Percentiles rank a stretch among this genome's conserved stretches.
Evolutionary conservation across 2,888 invertebrate genomes (phyloP).

Genomic region (Ophion ellenae): DNA sequence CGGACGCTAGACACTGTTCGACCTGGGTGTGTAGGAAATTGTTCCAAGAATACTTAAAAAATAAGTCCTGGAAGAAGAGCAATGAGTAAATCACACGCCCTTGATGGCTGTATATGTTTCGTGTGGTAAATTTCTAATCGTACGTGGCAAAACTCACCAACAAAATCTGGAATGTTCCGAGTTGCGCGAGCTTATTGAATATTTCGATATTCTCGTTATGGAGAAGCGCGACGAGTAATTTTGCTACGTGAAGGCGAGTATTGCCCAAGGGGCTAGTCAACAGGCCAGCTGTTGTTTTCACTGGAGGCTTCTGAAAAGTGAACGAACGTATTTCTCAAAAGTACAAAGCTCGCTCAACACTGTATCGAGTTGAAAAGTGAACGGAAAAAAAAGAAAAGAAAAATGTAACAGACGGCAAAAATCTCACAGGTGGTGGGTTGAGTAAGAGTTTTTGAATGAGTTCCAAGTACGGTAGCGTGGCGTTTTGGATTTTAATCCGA

Average conservation of each 20-base stretch:
- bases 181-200: slow-evolving; percentile 87
- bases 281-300: slow-evolving; percentile 89
- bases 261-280: slow-evolving; percentile 91
- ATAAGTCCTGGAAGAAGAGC: slow-evolving; percentile 89
- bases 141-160: slow-evolving; percentile 83
- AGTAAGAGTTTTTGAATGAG: slow-evolving; percentile 89
- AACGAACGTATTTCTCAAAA: slow-evolving; percentile 14
- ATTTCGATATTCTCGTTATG: slow-evolving; percentile 90
- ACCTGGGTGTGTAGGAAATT: slow-evolving; percentile 98
- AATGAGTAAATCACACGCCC: neutral
- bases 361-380: neutral
- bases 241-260: slow-evolving; percentile 91
- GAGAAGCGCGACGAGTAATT: slow-evolving; percentile 91
- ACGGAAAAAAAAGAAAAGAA: neutral
- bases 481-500: slow-evolving; percentile 87
- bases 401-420: slow-evolving; percentile 22
- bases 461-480: slow-evolving; percentile 88
- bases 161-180: slow-evolving; percentile 86
- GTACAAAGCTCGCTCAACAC: neutral
- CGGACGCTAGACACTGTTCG: slow-evolving; percentile 90
- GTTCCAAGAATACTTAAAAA: slow-evolving; percentile 96
- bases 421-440: slow-evolving; percentile 89
- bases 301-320: slow-evolving; percentile 86
- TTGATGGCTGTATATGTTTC: neutral
- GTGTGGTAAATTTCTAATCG: neutral